phyloP scores from a whole-genome alignment of 2,888 invertebrate genomes.

The Ectropis crepuscularia region DNA sequence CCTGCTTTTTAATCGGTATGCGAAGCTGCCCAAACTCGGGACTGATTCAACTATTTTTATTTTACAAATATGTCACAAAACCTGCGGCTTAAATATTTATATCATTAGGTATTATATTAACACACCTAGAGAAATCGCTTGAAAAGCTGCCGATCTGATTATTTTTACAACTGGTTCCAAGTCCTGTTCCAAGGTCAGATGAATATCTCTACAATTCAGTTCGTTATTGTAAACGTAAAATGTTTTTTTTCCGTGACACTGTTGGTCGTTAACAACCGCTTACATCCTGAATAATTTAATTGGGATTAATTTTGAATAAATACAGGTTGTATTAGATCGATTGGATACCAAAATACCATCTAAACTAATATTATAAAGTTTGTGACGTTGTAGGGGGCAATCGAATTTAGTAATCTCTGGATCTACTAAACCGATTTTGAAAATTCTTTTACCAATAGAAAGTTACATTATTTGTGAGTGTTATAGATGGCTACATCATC shows the following conservation, averaged over 20 bases:
- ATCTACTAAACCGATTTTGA: too few species aligned
- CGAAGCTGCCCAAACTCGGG: too few species aligned
- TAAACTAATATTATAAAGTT: too few species aligned
- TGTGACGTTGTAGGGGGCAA: too few species aligned
- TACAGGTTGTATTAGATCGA: too few species aligned
- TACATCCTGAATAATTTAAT: slow-evolving; percentile 29
- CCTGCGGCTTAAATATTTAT: not conserved
- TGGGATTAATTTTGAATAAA: slow-evolving; percentile 17
- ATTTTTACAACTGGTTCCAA: slow-evolving; percentile 34
- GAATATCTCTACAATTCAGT: slow-evolving; percentile 37
- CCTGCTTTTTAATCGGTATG: too few species aligned
- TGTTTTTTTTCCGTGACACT: slow-evolving; percentile 50
- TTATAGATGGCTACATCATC: too few species aligned
- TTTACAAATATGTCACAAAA: not conserved
- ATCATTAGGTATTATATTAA: not conserved
- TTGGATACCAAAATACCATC: too few species aligned
- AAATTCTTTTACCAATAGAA: too few species aligned
- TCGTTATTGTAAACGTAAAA: slow-evolving; percentile 46
- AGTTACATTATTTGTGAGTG: too few species aligned
- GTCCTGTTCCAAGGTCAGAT: slow-evolving; percentile 31
- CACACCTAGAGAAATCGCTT: not conserved
- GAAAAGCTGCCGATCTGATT: slow-evolving; percentile 8
- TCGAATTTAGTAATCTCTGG: too few species aligned
- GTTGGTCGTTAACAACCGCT: slow-evolving; percentile 27
- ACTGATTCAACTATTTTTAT: not conserved